phyloP scores from a whole-genome alignment of 1,140 invertebrate species.

The Drosophila kanapiae region DNA sequence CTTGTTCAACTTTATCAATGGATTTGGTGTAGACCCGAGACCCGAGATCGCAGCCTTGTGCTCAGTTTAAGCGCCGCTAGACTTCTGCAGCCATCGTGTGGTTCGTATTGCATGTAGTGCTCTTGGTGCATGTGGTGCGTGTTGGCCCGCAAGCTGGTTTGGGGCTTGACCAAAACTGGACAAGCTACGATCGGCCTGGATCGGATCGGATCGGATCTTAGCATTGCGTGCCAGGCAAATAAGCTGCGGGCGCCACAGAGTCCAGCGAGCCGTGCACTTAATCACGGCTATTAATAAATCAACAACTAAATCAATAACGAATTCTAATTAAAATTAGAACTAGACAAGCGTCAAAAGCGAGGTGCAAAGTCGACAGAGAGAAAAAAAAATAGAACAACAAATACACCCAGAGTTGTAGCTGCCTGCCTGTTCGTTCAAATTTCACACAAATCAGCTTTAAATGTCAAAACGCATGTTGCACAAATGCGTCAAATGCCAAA shows the following conservation, averaged over 20 bases:
- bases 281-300: conserved; percentile 76
- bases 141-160: conserved; percentile 69
- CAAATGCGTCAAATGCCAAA: conserved; percentile 82
- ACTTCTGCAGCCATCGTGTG: conserved; percentile 59
- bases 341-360: conserved; percentile 40
- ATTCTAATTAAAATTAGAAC: conserved; percentile 53
- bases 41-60: conserved; percentile 59
- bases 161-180: conserved; percentile 57
- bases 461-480: conserved; percentile 84
- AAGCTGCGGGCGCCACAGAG: conserved; percentile 59
- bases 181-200: conserved; percentile 47
- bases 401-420: conserved; percentile 7
- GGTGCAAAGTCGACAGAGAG: conserved; percentile 11
- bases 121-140: conserved; percentile 27
- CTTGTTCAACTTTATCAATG: conserved; percentile 35
- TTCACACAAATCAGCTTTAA: conserved; percentile 83
- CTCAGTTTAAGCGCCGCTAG: conserved; percentile 70
- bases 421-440: conserved; percentile 50
- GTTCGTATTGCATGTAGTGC: conserved; percentile 18
- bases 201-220: conserved; percentile 43
- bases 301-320: conserved; percentile 62
- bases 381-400: conserved; percentile 4
- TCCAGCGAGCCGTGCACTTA: conserved; percentile 35
- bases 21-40: conserved; percentile 16
- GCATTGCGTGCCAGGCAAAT: conserved; percentile 73